phyloP scores from a whole-genome alignment of 1,140 invertebrate genomes.

The Ptiloglossa arizonensis region DNA sequence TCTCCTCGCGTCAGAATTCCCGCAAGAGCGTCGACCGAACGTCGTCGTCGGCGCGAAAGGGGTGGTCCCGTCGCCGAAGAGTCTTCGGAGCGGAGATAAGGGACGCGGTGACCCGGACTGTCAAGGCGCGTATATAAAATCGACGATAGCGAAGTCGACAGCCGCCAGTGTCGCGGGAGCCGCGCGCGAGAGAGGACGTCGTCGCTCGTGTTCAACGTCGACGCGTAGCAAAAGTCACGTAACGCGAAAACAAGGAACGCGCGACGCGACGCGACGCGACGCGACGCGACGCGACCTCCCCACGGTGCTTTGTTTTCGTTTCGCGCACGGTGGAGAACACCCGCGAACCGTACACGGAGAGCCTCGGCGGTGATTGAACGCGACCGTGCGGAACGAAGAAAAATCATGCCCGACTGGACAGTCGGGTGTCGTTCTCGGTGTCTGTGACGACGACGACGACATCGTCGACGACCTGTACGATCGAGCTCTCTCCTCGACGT shows the following conservation, averaged over 20 bases:
- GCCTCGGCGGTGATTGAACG: not conserved
- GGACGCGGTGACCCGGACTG: conserved; percentile 49
- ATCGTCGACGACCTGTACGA: not conserved
- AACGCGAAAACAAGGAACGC: not conserved
- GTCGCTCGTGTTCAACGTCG: conserved; percentile 51
- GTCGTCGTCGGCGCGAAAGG: not conserved
- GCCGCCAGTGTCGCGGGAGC: conserved; percentile 66
- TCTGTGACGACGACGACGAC: not conserved
- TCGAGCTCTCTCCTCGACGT: too few species aligned
- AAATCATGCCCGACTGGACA: not conserved
- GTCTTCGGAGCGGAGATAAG: conserved; percentile 49
- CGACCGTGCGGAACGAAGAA: not conserved
- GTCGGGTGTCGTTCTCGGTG: not conserved
- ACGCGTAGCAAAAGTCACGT: conserved; percentile 22
- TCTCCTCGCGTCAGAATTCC: too few species aligned
- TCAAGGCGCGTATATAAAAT: conserved; percentile 63
- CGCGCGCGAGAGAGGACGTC: conserved; percentile 65
- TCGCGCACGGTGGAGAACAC: not conserved
- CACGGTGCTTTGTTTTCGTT: conserved; percentile 26
- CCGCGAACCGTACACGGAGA: not conserved
- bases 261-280: too few species aligned
- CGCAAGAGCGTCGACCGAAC: not conserved
- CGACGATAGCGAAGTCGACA: conserved; percentile 64
- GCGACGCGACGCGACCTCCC: too few species aligned
- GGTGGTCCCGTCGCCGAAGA: not conserved